Conservation (phyloP, 2,113 vertebrate genomes). For the Martes martes region DNA sequence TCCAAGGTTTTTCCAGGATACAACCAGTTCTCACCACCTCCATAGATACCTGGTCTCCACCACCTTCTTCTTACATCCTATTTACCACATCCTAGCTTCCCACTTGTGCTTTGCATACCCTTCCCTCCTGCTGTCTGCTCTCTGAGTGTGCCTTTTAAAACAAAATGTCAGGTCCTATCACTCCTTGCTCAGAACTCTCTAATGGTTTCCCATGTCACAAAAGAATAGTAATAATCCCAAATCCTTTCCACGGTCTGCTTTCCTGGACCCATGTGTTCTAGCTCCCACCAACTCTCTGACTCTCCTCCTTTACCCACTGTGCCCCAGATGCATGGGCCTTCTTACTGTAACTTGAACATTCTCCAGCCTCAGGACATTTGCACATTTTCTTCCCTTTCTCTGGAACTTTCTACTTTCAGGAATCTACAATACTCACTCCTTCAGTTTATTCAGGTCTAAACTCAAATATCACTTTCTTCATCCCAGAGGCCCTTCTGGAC, state of each 20-base stretch:
- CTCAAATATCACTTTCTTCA: background rate
- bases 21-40: background rate
- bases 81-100: background rate
- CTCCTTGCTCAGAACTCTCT: background rate
- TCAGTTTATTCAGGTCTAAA: background rate
- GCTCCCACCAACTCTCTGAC: background rate
- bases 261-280: background rate
- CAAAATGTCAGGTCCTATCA: background rate
- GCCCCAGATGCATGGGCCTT: background rate
- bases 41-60: background rate
- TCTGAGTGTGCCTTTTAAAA: background rate
- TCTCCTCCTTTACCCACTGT: background rate
- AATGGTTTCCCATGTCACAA: background rate
- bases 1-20: background rate
- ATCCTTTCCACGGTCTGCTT: background rate
- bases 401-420: background rate
- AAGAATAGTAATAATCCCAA: background rate
- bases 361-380: background rate
- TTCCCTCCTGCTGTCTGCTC: background rate
- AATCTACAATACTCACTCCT: background rate
- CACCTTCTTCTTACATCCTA: background rate
- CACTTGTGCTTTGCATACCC: background rate
- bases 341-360: background rate
- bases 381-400: background rate
- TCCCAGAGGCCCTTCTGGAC: background rate